phyloP scores from a whole-genome alignment of 2,888 invertebrate species.

The Rambutsinella grinnellia region DNA sequence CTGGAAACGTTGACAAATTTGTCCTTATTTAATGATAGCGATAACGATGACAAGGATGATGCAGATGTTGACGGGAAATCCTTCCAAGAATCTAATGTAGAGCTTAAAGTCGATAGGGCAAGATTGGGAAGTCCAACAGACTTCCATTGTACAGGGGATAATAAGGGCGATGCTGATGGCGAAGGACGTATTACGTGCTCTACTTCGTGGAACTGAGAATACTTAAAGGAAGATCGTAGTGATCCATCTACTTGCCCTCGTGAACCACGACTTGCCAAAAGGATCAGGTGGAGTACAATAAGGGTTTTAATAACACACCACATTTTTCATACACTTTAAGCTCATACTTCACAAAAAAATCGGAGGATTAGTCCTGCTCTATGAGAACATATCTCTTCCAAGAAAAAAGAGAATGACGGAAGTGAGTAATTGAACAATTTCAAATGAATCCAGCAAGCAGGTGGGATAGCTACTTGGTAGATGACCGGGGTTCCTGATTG shows the following conservation, averaged over 20 bases:
- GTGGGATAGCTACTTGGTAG: too few relatives aligned
- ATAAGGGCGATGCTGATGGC: not conserved
- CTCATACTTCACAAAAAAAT: not conserved
- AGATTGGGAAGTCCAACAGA: not conserved
- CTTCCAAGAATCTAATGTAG: not conserved
- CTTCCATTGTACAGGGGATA: not conserved
- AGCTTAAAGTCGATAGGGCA: slow-evolving; percentile 2
- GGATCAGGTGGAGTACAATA: not conserved
- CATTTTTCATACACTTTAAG: not conserved
- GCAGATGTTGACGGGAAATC: not conserved
- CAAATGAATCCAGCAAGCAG: too few relatives aligned
- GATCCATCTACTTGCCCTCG: not conserved
- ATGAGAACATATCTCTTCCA: too few relatives aligned
- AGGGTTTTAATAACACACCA: not conserved
- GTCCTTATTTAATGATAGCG: slow-evolving; percentile 36
- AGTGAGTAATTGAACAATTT: too few relatives aligned
- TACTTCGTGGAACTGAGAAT: slow-evolving; percentile 2
- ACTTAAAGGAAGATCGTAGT: not conserved
- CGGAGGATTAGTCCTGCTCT: not conserved
- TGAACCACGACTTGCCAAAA: not conserved
- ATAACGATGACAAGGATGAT: not conserved
- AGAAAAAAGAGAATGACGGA: too few relatives aligned
- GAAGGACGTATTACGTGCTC: not conserved
- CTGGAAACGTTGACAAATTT: slow-evolving; percentile 10
- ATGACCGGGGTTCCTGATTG: too few relatives aligned